phyloP scores from a whole-genome alignment of 2,888 invertebrate species.

The Gandaritis pyraliata region DNA sequence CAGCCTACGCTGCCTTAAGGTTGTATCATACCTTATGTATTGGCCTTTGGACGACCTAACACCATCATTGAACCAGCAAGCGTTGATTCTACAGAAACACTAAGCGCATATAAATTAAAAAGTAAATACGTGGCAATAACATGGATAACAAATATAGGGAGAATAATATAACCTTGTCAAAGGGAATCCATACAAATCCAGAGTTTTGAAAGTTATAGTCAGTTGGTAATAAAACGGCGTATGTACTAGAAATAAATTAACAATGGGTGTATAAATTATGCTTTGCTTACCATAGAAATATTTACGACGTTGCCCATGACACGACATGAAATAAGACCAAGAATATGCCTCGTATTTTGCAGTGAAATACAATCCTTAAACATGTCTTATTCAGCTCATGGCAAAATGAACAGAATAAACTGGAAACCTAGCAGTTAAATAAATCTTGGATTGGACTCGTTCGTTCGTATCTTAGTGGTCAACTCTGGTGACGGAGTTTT shows the following conservation, averaged over 20 bases:
- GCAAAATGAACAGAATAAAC: slow-evolving; percentile 6
- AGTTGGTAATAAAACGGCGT: background rate
- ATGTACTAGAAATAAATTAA: background rate
- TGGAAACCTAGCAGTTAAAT: too few species aligned
- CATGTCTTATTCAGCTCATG: background rate
- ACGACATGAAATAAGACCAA: background rate
- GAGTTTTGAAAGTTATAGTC: background rate
- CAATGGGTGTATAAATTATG: background rate
- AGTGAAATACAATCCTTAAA: slow-evolving; percentile 10
- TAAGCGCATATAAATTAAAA: too few species aligned
- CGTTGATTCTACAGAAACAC: too few species aligned
- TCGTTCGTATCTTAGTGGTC: too few species aligned
- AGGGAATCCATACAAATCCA: too few species aligned
- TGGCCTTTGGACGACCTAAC: too few species aligned
- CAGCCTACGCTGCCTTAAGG: slow-evolving; percentile 10
- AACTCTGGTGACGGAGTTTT: too few species aligned
- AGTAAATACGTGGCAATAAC: too few species aligned
- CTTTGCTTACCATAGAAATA: slow-evolving; percentile 1
- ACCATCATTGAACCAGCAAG: too few species aligned
- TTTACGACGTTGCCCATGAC: slow-evolving; percentile 8
- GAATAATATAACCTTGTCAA: too few species aligned
- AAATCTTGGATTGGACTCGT: too few species aligned
- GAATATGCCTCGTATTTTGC: slow-evolving; percentile 5
- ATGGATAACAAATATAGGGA: too few species aligned
- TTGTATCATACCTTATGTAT: background rate